phyloP scores from a whole-genome alignment of 2,113 vertebrate species.

The Hemibagrus wyckioides region DNA sequence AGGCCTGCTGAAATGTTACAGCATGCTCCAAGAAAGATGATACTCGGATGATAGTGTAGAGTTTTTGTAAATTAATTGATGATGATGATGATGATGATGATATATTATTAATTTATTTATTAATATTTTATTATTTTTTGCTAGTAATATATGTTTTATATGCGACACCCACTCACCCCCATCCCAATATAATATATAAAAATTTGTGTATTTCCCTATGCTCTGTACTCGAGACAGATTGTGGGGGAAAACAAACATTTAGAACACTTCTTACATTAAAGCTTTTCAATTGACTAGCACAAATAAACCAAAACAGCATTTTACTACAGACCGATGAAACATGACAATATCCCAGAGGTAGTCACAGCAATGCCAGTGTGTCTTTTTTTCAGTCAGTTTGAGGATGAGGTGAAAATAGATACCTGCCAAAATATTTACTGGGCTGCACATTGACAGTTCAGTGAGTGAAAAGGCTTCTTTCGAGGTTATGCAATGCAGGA shows the following conservation, averaged over 20 bases:
- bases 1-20: neutral
- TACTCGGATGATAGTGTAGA: neutral
- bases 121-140: too few species aligned
- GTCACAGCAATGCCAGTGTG: constrained; percentile 33
- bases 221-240: neutral
- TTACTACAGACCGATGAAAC: constrained; percentile 38
- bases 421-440: constrained; percentile 49
- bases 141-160: neutral
- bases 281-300: constrained; percentile 38
- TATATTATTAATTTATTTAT: neutral
- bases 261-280: constrained; percentile 6
- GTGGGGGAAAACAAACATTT: neutral
- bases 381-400: constrained; percentile 43
- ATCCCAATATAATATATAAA: neutral
- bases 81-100: neutral
- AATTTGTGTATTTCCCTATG: neutral
- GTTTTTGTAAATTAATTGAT: neutral
- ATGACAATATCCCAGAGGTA: constrained; percentile 43
- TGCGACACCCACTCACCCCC: neutral
- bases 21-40: neutral
- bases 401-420: constrained; percentile 45
- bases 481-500: constrained; percentile 24
- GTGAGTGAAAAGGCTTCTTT: neutral
- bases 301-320: constrained; percentile 45
- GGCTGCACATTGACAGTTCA: constrained; percentile 27